Percentiles rank a stretch among this genome's conserved stretches.
Evolutionary conservation across 1,140 invertebrate species (phyloP).

Genomic region (Drosophila cardini): DNA sequence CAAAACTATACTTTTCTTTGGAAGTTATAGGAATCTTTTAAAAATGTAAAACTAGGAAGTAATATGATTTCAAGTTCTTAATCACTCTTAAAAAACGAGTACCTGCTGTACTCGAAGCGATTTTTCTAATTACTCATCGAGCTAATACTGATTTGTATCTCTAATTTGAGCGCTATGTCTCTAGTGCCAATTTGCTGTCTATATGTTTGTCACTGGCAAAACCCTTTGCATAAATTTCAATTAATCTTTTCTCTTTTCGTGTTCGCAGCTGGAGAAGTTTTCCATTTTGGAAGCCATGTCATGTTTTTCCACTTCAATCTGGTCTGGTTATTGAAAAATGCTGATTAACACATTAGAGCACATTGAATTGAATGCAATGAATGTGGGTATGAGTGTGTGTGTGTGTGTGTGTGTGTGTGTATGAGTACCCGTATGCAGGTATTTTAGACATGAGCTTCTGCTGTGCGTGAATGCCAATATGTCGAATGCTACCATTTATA

Average conservation of each 20-base stretch:
- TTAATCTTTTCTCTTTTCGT: constrained; percentile 56
- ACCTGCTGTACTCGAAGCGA: neutral
- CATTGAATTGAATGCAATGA: constrained; percentile 61
- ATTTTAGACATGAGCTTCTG: constrained; percentile 45
- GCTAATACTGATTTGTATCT: constrained; percentile 40
- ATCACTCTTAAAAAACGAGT: constrained; percentile 12
- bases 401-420: constrained; percentile 14
- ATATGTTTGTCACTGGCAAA: constrained; percentile 57
- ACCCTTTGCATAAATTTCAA: constrained; percentile 49
- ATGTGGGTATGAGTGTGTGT: constrained; percentile 41
- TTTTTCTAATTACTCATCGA: constrained; percentile 45
- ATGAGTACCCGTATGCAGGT: constrained; percentile 32
- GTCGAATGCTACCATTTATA: constrained; percentile 84
- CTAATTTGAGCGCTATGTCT: constrained; percentile 27
- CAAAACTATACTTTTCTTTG: no score
- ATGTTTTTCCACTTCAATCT: constrained; percentile 11
- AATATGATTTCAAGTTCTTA: neutral
- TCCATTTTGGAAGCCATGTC: constrained; percentile 9
- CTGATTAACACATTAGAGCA: constrained; percentile 81
- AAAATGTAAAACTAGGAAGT: no score
- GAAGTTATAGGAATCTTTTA: no score
- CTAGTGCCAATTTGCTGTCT: constrained; percentile 36
- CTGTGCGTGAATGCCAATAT: constrained; percentile 78
- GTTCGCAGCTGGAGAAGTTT: constrained; percentile 15
- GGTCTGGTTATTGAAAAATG: constrained; percentile 80